phyloP scores from a whole-genome alignment of 2,113 vertebrate genomes.

The Megaleporinus macrocephalus region DNA sequence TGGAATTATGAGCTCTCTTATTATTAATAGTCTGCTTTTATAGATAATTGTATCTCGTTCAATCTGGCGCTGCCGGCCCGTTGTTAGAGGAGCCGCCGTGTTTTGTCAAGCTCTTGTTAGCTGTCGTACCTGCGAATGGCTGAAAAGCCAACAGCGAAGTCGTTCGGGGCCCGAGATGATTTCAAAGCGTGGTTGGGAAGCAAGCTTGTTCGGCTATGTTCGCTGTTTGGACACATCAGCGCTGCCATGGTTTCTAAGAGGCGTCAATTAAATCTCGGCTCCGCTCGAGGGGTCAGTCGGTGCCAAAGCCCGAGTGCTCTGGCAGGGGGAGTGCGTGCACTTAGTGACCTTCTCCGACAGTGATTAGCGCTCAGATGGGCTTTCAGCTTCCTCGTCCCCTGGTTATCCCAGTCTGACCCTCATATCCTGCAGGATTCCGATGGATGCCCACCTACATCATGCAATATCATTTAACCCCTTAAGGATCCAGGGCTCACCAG shows the following conservation, averaged over 20 bases:
- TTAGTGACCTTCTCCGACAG: background rate
- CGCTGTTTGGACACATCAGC: constrained; percentile 2
- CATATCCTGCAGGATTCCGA: background rate
- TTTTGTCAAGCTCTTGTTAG: constrained; percentile 21
- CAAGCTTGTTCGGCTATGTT: background rate
- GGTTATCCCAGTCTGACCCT: background rate
- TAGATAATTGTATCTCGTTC: constrained; percentile 66
- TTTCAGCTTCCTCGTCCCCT: background rate
- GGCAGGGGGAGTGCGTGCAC: background rate
- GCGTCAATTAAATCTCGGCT: background rate
- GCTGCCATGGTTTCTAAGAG: background rate
- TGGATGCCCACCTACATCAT: too few species aligned
- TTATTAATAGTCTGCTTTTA: constrained; percentile 72
- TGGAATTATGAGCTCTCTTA: constrained; percentile 62
- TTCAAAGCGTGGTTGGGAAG: background rate
- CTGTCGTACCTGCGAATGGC: constrained; percentile 19
- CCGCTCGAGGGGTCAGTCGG: background rate
- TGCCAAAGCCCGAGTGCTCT: background rate
- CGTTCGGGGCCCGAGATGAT: background rate
- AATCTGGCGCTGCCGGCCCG: constrained; percentile 53
- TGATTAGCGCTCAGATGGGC: background rate
- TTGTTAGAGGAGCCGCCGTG: constrained; percentile 45
- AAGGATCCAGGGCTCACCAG: too few species aligned
- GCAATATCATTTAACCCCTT: too few species aligned
- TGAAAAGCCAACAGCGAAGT: constrained; percentile 5